Evolutionary conservation across 2,797 vertebrate genomes (phyloP), one percentile per base, ranked within the genome.

Genomic region (Sebastes trivittatus): DNA sequence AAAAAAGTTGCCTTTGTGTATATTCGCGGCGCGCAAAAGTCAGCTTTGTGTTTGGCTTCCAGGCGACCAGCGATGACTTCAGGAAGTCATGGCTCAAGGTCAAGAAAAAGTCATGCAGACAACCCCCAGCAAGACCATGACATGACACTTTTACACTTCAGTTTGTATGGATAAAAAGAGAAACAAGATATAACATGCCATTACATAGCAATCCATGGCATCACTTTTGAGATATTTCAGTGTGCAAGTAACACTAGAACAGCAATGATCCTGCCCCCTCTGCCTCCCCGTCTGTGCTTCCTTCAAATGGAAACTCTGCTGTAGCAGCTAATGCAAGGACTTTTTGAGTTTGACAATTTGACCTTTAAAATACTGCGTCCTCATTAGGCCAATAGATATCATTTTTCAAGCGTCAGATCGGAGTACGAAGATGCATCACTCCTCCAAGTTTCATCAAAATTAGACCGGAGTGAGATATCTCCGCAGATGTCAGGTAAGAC

Each of bases 351-450:
- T 64, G 11, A 78, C 80, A 77, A 49, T 79, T 18, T 89, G 79
- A 88, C 86, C 90, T 91, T 90, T 87, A 81, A 77, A 54, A 81
- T 83, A 86, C 62, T 4, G 16, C 36, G 71, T 75, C 36, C 61
- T 62, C 56, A 72, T 87, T 70, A 75, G 42, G 36, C 71, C 80
- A 81, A 88, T 83, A 77, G 6, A 87, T 82, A 69, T 73, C 4
- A 86, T 87, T 76, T 86, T 82, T 69, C 71, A 87, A 82, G 80
- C 42, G 76, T 81, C 88, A 86, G 66, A 60, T 71, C 61, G 6
- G 69, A 64, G 64, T 20, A 79, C 3, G 3, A 68, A 76, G 80
- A 83, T 49, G 75, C 80, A 88, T 88, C 69, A 6, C 52, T 69
- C 52, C 54, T 52, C 61, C 59, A 52, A 84, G 56, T 85, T 89